Evolutionary conservation across 2,888 invertebrate genomes (phyloP).

Genomic region (Drosophila merina): DNA sequence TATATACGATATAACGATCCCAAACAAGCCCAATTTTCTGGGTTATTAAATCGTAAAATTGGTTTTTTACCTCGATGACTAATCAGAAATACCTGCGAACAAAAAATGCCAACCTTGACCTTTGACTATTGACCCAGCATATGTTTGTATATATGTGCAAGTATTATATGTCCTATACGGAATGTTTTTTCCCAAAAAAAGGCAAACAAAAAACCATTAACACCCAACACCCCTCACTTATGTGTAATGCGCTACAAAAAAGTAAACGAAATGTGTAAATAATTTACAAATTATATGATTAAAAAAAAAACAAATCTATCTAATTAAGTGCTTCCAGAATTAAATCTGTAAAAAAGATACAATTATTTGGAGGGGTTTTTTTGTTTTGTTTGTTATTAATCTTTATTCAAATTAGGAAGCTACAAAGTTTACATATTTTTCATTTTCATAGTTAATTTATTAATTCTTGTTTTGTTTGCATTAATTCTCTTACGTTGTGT

Average conservation of each 20-base stretch:
- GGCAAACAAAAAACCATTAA: neutral
- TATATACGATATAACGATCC: neutral
- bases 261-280: conserved; percentile 29
- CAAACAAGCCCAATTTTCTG: neutral
- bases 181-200: neutral
- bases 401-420: conserved; percentile 75
- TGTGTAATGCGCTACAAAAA: conserved; percentile 8
- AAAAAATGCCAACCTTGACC: neutral
- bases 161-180: conserved; percentile 20
- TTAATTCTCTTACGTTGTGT: conserved; percentile 57
- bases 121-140: neutral
- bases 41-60: neutral
- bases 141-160: conserved; percentile 29
- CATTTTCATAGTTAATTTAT: conserved; percentile 44
- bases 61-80: conserved; percentile 8
- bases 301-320: conserved; percentile 25
- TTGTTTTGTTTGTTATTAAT: conserved; percentile 42
- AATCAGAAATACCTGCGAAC: neutral
- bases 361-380: neutral
- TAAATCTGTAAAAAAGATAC: neutral
- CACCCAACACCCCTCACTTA: conserved; percentile 7
- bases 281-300: conserved; percentile 43
- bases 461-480: conserved; percentile 17
- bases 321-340: conserved; percentile 38
- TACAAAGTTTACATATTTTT: conserved; percentile 68